Percentiles rank a stretch among this genome's conserved stretches.
phyloP scores from a whole-genome alignment of 2,113 vertebrate genomes.

The Tachysurus fulvidraco region DNA sequence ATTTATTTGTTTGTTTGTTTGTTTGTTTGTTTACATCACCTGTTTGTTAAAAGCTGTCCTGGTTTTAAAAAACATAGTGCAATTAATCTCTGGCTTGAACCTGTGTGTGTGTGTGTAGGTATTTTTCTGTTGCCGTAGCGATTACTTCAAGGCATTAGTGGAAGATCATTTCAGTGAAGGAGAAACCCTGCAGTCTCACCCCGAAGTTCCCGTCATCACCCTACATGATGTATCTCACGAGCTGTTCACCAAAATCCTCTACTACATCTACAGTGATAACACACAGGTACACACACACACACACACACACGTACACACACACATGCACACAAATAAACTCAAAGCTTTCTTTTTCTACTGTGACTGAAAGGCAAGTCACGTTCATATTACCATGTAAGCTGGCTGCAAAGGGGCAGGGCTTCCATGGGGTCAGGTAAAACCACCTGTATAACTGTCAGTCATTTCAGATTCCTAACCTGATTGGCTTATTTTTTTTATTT shows the following conservation, averaged over 20 bases:
- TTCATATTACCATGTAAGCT: too few relatives aligned
- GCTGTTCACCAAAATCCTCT: constrained; percentile 86
- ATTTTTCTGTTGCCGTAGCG: constrained; percentile 95
- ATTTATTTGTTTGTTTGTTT: neutral
- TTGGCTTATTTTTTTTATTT: too few relatives aligned
- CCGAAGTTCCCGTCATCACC: constrained; percentile 85
- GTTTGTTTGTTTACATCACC: neutral
- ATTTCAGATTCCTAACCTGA: neutral
- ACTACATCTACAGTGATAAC: constrained; percentile 91
- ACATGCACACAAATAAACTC: neutral
- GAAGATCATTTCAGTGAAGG: constrained; percentile 94
- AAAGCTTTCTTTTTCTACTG: neutral
- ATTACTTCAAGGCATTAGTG: constrained; percentile 94
- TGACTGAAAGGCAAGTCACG: neutral
- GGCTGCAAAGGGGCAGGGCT: neutral
- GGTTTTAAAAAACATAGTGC: neutral
- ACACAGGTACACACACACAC: constrained; percentile 78
- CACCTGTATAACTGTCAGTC: neutral
- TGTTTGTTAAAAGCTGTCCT: neutral
- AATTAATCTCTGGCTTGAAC: neutral
- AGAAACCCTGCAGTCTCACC: constrained; percentile 80
- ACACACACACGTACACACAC: constrained; percentile 8
- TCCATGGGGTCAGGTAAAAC: neutral
- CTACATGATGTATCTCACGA: constrained; percentile 86
- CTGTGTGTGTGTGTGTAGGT: constrained; percentile 71